Conservation (phyloP, 2,797 vertebrate genomes). For the Characodon lateralis region DNA sequence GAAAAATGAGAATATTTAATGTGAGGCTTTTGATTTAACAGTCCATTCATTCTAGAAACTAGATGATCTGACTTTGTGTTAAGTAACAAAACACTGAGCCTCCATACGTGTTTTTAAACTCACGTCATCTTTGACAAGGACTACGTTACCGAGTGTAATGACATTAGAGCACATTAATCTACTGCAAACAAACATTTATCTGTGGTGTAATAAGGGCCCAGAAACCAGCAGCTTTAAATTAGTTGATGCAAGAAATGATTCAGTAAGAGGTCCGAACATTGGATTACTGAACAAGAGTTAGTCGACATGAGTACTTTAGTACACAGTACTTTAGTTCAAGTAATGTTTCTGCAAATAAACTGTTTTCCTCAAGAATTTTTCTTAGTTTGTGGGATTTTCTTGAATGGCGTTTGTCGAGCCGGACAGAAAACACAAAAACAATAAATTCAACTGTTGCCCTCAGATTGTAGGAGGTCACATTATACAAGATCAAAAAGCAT, state of each 20-base stretch:
- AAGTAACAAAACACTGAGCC: conserved; percentile 19
- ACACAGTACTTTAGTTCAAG: background rate
- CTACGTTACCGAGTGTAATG: conserved; percentile 29
- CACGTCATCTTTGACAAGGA: conserved; percentile 7
- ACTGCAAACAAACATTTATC: conserved; percentile 1
- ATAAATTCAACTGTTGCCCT: background rate
- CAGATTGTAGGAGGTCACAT: background rate
- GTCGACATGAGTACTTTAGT: conserved; percentile 37
- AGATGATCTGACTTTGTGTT: conserved; percentile 30
- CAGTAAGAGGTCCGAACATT: conserved; percentile 22
- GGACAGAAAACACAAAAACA: background rate
- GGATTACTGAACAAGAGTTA: conserved; percentile 26
- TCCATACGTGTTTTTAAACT: conserved; percentile 22
- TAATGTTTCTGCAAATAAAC: background rate
- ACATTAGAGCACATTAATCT: conserved; percentile 31
- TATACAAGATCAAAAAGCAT: background rate
- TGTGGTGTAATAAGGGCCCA: conserved; percentile 7
- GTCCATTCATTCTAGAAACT: conserved; percentile 19
- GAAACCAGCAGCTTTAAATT: conserved; percentile 19
- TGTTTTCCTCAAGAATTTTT: background rate
- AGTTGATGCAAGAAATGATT: conserved; percentile 20
- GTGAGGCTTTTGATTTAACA: background rate
- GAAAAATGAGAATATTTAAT: background rate
- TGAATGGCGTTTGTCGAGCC: background rate
- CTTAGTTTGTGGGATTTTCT: background rate